Evolutionary conservation across 2,113 vertebrate genomes (phyloP).

Genomic region (Phaetusa simplex): DNA sequence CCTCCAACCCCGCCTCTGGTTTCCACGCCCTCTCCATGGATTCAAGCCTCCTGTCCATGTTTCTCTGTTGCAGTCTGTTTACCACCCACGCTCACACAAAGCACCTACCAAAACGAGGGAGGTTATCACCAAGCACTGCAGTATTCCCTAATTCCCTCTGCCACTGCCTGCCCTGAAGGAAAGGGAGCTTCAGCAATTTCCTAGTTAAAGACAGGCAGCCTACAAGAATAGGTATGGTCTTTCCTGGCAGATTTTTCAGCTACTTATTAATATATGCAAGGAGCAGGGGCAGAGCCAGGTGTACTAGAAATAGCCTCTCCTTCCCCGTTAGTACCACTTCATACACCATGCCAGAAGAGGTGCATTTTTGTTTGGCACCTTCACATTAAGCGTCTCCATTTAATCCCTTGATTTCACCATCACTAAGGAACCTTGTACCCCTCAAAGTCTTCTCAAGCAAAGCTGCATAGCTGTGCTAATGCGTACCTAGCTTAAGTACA

Average conservation of each 20-base stretch:
- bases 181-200: background rate
- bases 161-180: background rate
- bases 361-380: background rate
- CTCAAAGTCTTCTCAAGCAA: background rate
- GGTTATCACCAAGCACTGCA: background rate
- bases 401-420: background rate
- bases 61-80: background rate
- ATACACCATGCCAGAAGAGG: background rate
- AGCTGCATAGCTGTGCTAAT: background rate
- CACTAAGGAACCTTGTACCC: background rate
- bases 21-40: background rate
- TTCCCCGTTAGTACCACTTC: fast-evolving
- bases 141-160: background rate
- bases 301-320: background rate
- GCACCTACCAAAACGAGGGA: background rate
- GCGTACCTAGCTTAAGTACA: background rate
- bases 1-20: background rate
- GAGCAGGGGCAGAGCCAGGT: background rate
- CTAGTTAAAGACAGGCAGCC: background rate
- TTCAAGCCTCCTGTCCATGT: background rate
- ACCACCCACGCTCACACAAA: background rate
- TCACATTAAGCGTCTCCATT: background rate
- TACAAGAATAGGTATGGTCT: background rate
- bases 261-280: background rate
- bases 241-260: background rate